Evolutionary conservation across 2,797 vertebrate species (phyloP).

Genomic region (Schizothorax lantsangensis): DNA sequence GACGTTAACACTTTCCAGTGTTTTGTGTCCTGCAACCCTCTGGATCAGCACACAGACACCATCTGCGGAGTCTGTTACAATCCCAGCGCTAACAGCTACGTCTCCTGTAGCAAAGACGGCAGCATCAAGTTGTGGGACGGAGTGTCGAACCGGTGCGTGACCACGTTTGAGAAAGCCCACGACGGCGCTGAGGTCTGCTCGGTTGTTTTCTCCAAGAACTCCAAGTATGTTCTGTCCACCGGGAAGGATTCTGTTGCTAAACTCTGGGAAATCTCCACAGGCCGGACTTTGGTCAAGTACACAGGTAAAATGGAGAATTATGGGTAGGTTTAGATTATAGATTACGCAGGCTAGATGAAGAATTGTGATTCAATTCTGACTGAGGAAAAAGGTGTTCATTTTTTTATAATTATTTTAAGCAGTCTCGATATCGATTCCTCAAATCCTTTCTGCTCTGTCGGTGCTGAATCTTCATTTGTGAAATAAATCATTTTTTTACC

Average conservation of each 20-base stretch:
- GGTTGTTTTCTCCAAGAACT: slow-evolving; percentile 96
- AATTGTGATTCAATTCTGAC: not conserved
- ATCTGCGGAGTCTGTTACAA: slow-evolving; percentile 95
- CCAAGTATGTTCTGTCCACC: slow-evolving; percentile 96
- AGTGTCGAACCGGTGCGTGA: slow-evolving; percentile 94
- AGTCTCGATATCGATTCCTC: not conserved
- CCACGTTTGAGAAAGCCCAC: slow-evolving; percentile 94
- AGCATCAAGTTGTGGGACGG: slow-evolving; percentile 99
- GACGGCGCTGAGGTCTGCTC: slow-evolving; percentile 97
- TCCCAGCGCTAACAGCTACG: slow-evolving; percentile 92
- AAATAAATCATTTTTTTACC: not conserved
- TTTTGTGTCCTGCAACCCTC: slow-evolving; percentile 96
- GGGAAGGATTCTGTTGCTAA: slow-evolving; percentile 98
- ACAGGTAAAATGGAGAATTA: slow-evolving; percentile 81
- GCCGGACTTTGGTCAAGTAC: slow-evolving; percentile 94
- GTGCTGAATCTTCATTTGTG: not conserved
- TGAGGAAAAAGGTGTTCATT: too few species aligned
- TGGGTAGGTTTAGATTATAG: not conserved
- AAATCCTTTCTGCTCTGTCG: too few species aligned
- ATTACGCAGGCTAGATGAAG: not conserved
- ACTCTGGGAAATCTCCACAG: slow-evolving; percentile 98
- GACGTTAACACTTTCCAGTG: slow-evolving; percentile 99
- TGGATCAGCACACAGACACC: slow-evolving; percentile 97
- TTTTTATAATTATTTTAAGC: too few species aligned
- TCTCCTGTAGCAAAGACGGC: slow-evolving; percentile 95